Conservation (phyloP, 2,113 vertebrate species). For the Cryptomyrus ogoouensis region DNA sequence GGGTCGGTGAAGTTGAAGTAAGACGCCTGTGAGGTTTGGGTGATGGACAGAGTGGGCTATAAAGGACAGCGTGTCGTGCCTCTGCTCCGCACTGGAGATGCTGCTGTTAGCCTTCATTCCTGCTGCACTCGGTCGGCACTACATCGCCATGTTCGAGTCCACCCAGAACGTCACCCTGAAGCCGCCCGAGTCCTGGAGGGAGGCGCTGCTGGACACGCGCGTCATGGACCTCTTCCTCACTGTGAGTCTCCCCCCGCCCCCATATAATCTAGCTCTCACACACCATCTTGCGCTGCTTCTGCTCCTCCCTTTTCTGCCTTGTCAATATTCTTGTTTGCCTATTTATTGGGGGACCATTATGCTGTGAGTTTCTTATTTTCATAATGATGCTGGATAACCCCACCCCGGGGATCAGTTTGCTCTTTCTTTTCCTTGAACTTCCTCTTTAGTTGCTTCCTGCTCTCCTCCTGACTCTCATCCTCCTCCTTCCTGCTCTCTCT, state of each 20-base stretch:
- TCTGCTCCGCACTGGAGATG: conserved; percentile 50
- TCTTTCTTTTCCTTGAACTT: background rate
- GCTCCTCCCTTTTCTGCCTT: background rate
- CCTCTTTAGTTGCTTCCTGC: background rate
- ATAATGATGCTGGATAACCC: background rate
- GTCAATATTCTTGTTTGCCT: background rate
- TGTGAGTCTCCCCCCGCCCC: conserved; percentile 65
- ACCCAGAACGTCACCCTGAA: conserved; percentile 97
- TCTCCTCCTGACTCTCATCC: background rate
- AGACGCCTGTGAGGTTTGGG: background rate
- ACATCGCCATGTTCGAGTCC: conserved; percentile 99
- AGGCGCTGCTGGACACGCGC: conserved; percentile 92
- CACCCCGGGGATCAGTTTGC: background rate
- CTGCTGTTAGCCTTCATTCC: conserved; percentile 90
- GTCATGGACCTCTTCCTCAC: conserved; percentile 99
- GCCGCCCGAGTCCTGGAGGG: conserved; percentile 95
- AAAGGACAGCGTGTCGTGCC: background rate
- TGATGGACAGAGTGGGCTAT: background rate
- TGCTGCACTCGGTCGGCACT: conserved; percentile 96
- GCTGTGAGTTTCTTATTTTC: background rate
- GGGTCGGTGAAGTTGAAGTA: background rate
- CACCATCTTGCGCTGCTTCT: background rate
- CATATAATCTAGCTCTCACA: background rate
- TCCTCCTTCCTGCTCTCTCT: background rate
- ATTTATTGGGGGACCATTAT: background rate